Conservation (phyloP, 2,797 vertebrate genomes). For the Jordanella pulchra region DNA sequence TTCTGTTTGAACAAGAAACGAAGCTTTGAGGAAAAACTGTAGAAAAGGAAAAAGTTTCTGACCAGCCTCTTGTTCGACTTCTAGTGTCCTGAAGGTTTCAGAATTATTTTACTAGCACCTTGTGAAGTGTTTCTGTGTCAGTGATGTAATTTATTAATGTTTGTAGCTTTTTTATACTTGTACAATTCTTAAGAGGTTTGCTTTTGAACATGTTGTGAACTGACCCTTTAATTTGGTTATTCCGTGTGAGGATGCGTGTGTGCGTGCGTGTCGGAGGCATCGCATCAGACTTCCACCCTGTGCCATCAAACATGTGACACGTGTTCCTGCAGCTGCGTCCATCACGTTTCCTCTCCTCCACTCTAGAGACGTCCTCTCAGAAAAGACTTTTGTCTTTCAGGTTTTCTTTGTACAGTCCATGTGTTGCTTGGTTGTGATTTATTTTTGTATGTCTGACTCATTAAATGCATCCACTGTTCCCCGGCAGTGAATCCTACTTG, state of each 20-base stretch:
- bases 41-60: conserved; percentile 73
- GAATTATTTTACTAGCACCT: conserved; percentile 99
- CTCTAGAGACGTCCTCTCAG: conserved; percentile 88
- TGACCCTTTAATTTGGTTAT: conserved; percentile 73
- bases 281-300: conserved; percentile 55
- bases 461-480: conserved; percentile 82
- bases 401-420: conserved; percentile 88
- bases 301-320: conserved; percentile 69
- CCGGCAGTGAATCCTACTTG: conserved; percentile 76
- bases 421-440: conserved; percentile 86
- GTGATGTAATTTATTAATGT: conserved; percentile 99
- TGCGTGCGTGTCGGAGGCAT: conserved; percentile 37
- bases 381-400: conserved; percentile 86
- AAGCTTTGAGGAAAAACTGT: conserved; percentile 75
- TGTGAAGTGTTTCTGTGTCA: conserved; percentile 99
- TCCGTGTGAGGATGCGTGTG: not conserved
- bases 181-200: conserved; percentile 98
- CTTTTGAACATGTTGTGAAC: conserved; percentile 91
- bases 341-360: conserved; percentile 76
- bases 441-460: conserved; percentile 82
- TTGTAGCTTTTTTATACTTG: conserved; percentile 99
- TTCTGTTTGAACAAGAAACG: conserved; percentile 80
- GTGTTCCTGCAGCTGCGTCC: conserved; percentile 78
- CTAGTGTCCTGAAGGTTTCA: conserved; percentile 88
- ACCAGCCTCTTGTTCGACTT: conserved; percentile 93